Conservation (phyloP, 2,797 vertebrate species). For the Amblyraja radiata region DNA sequence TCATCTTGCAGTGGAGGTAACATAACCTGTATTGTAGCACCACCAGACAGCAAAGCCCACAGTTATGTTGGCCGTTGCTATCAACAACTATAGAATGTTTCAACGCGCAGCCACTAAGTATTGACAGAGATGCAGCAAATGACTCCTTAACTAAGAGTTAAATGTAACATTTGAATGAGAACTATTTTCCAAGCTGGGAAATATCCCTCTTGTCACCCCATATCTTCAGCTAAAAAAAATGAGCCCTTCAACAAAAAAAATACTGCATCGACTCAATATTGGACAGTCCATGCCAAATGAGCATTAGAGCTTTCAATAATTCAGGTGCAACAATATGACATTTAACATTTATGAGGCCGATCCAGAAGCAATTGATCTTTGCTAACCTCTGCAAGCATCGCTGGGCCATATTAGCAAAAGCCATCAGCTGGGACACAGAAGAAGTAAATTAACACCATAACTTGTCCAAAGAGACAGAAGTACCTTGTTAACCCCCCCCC, state of each 20-base stretch:
- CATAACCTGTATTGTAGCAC: slow-evolving; percentile 61
- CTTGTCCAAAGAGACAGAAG: not conserved
- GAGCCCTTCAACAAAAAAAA: not conserved
- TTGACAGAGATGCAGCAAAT: slow-evolving; percentile 36
- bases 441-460: slow-evolving; percentile 39
- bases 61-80: slow-evolving; percentile 39
- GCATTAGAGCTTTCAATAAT: slow-evolving; percentile 49
- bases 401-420: slow-evolving; percentile 24
- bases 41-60: slow-evolving; percentile 57
- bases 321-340: slow-evolving; percentile 47
- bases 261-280: slow-evolving; percentile 23
- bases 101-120: slow-evolving; percentile 4
- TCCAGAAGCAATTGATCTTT: slow-evolving; percentile 50
- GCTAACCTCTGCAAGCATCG: slow-evolving; percentile 41
- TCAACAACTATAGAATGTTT: not conserved
- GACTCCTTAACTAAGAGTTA: slow-evolving; percentile 24
- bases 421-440: slow-evolving; percentile 36
- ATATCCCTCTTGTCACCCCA: not conserved
- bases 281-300: slow-evolving; percentile 40
- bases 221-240: not conserved
- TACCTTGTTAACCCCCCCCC: slow-evolving; percentile 31
- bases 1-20: slow-evolving; percentile 43
- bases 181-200: not conserved
- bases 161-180: not conserved
- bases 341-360: slow-evolving; percentile 51